Percentiles rank a stretch among this genome's conserved stretches.
Evolutionary conservation across 2,797 vertebrate genomes (phyloP).

Genomic region (Acestrorhynchus altus): DNA sequence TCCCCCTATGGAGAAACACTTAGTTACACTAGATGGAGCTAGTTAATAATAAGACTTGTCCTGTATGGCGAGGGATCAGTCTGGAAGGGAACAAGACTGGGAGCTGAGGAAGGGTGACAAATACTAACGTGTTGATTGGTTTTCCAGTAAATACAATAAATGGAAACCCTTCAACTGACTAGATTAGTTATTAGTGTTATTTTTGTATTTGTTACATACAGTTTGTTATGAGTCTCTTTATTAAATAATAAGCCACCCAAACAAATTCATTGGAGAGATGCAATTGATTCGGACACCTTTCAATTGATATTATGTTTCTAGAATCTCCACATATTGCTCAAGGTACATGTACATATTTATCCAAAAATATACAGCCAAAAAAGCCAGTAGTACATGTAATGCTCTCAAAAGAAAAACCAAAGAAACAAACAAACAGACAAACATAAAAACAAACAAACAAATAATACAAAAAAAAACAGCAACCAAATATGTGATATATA

Average conservation of each 20-base stretch:
- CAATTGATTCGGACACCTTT: too few species aligned
- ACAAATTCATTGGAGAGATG: background rate
- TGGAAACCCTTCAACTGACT: background rate
- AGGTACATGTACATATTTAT: too few species aligned
- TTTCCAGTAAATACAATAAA: constrained; percentile 12
- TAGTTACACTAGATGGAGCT: constrained; percentile 81
- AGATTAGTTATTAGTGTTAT: background rate
- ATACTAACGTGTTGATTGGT: constrained; percentile 15
- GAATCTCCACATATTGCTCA: too few species aligned
- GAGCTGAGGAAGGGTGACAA: background rate
- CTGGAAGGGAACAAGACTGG: constrained; percentile 2
- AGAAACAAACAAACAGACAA: too few species aligned
- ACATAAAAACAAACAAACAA: too few species aligned
- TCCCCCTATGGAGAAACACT: constrained; percentile 50
- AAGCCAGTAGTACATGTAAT: too few species aligned
- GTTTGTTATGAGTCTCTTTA: background rate
- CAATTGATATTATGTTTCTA: too few species aligned
- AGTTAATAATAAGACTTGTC: constrained; percentile 70
- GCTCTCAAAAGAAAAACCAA: too few species aligned
- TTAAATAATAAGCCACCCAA: background rate
- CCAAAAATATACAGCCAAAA: too few species aligned
- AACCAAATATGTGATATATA: too few species aligned
- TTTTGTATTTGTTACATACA: background rate
- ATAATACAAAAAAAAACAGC: too few species aligned
- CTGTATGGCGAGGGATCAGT: constrained; percentile 23